Base-by-base conservation (phyloP, 2,797 vertebrate species). In the Leptatherina wallacei region DNA sequence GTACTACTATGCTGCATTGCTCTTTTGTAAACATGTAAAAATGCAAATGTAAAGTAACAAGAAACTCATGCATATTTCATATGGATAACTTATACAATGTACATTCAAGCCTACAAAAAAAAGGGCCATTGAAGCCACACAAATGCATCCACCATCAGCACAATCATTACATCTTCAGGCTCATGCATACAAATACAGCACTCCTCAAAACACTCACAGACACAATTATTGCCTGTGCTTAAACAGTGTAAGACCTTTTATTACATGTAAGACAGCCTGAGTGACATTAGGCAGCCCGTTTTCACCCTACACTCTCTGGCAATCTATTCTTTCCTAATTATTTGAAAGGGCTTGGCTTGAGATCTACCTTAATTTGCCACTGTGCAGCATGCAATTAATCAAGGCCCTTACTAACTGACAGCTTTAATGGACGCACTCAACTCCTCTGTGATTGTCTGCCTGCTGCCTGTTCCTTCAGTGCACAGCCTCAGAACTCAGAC, bases 281-380 rank as follows among this genome's bases (percentile, higher is more conserved):
- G 73, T 71, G 73, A 81, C 24, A 62, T 55, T 30, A 59, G 54
- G 75, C 80, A 60, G 59, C 68, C 76, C 58, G 51, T 52, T 67
- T 71, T 88, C 83, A 77, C 33, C 69, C 88, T 69, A 64, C 83
- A 84, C 83, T 85, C 71, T 78, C 63, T 82, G 61, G 86, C 82
- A 90, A 88, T 93, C 88, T 85, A 85, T 89, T 89, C 87, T 89
- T 90, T 89, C 89, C 86, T 91, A 88, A 94, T 93, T 92, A 92
- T 91, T 90, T 67, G 38, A 38, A 70, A 61, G 70, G 61, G 78
- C 75, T 58, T 84, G 86, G 77, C 63, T 83, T 66, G 80, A 87
- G 90, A 84, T 88, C 75, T 82, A 85, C 89, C 85, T 92, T 93
- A 89, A 93, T 93, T 93, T 93, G 85, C 89, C 82, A 75, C 80